Percentiles rank a stretch among this genome's conserved stretches.
Evolutionary conservation across 1,140 invertebrate genomes (phyloP).

Genomic region (Zaprionus africanus): DNA sequence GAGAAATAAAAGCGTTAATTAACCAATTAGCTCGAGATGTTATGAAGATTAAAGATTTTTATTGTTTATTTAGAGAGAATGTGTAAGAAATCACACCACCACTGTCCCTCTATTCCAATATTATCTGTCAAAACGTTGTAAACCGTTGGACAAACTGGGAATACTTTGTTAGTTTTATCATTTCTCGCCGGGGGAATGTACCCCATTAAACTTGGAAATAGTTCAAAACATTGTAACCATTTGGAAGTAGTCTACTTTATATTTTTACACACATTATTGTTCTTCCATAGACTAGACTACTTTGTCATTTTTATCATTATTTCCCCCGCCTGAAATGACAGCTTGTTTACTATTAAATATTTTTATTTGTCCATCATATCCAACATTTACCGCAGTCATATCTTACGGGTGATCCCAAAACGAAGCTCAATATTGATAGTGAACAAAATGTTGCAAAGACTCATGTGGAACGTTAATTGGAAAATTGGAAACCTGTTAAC

Average conservation of each 20-base stretch:
- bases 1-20: constrained; percentile 2
- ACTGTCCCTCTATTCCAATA: neutral
- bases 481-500: constrained; percentile 26
- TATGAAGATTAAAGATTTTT: neutral
- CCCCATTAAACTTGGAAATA: neutral
- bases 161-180: neutral
- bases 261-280: neutral
- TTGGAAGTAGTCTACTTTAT: too few species aligned
- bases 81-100: neutral
- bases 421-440: constrained; percentile 11
- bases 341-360: neutral
- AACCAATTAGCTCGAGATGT: constrained; percentile 2
- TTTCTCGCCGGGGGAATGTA: neutral
- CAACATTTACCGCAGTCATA: constrained; percentile 14
- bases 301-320: constrained; percentile 4
- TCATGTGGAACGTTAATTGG: constrained; percentile 16
- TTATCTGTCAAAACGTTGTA: neutral
- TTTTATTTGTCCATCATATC: constrained; percentile 3
- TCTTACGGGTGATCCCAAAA: neutral
- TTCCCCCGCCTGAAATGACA: neutral
- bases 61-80: neutral
- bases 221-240: neutral
- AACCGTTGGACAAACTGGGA: neutral
- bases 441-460: neutral
- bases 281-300: neutral